A percentile compares a stretch with the other conserved stretches of the same genome.
Conservation (phyloP, 2,888 invertebrate genomes). For the Neria commutata region DNA sequence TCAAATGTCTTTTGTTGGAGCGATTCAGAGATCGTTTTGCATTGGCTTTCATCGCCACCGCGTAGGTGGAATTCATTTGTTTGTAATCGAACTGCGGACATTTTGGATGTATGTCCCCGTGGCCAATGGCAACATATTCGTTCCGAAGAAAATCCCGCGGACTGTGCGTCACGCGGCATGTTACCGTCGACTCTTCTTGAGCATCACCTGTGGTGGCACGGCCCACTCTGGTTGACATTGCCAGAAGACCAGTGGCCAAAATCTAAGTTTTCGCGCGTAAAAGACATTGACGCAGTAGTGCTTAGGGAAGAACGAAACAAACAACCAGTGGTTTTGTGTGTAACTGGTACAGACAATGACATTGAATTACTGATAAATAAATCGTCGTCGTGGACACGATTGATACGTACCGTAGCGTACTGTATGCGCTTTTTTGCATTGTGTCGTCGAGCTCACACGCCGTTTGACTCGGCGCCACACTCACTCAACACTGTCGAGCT, state of each 20-base stretch:
- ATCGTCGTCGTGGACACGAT: conserved; percentile 9
- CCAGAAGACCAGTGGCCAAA: conserved; percentile 11
- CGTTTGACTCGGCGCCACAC: too few species aligned
- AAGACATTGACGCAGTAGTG: neutral
- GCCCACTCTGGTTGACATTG: conserved; percentile 22
- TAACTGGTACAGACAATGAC: neutral
- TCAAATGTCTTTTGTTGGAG: conserved; percentile 26
- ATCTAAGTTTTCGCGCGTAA: neutral
- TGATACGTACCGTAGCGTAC: neutral
- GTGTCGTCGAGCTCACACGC: too few species aligned
- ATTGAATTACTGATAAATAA: neutral
- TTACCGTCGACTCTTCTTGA: conserved; percentile 15
- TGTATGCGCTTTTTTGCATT: conserved; percentile 8
- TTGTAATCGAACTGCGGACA: conserved; percentile 26
- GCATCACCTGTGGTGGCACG: conserved; percentile 29
- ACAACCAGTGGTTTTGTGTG: neutral
- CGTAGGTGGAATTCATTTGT: too few species aligned
- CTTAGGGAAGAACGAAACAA: neutral
- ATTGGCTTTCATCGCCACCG: conserved; percentile 37
- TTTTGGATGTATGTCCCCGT: conserved; percentile 23
- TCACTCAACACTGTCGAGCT: too few species aligned
- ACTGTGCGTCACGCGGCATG: conserved; percentile 32
- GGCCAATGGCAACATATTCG: conserved; percentile 27
- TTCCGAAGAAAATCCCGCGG: conserved; percentile 29
- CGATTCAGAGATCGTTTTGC: conserved; percentile 43